Conservation (phyloP, 2,888 invertebrate genomes). For the Drosophila quinaria region DNA sequence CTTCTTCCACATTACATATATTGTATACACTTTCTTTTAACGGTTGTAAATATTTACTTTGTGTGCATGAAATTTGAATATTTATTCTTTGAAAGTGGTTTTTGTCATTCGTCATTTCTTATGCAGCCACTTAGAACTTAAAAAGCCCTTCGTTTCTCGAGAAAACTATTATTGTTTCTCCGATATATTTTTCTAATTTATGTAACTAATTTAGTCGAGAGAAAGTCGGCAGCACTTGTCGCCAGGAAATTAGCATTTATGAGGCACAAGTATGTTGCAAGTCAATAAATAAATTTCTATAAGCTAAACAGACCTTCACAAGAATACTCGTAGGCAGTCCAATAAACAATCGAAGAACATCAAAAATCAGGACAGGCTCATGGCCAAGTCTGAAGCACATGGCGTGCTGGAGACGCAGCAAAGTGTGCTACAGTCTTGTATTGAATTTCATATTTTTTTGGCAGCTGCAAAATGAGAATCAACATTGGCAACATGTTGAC, state of each 20-base stretch:
- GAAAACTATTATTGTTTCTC: constrained; percentile 2
- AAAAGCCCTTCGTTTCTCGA: neutral
- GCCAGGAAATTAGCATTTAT: constrained; percentile 52
- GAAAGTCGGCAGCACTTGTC: constrained; percentile 33
- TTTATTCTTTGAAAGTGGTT: constrained; percentile 11
- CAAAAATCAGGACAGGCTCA: constrained; percentile 32
- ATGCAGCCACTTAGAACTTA: neutral
- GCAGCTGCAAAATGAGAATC: constrained; percentile 59
- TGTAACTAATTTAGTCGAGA: neutral
- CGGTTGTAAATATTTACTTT: constrained; percentile 33
- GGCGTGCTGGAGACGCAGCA: constrained; percentile 22
- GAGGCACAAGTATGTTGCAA: constrained; percentile 21
- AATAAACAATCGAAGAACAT: constrained; percentile 26
- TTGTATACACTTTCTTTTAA: constrained; percentile 6
- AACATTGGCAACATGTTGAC: constrained; percentile 82
- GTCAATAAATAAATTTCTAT: constrained; percentile 52
- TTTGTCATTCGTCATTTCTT: neutral
- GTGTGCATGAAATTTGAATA: constrained; percentile 37
- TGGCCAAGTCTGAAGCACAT: constrained; percentile 25
- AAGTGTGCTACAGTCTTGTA: constrained; percentile 48
- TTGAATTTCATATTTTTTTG: constrained; percentile 64
- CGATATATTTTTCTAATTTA: neutral
- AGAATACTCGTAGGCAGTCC: constrained; percentile 11
- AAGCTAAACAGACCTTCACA: constrained; percentile 1
- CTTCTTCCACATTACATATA: constrained; percentile 7